Base-by-base conservation (phyloP, 1,140 invertebrate species). In the Drosophila mayri region DNA sequence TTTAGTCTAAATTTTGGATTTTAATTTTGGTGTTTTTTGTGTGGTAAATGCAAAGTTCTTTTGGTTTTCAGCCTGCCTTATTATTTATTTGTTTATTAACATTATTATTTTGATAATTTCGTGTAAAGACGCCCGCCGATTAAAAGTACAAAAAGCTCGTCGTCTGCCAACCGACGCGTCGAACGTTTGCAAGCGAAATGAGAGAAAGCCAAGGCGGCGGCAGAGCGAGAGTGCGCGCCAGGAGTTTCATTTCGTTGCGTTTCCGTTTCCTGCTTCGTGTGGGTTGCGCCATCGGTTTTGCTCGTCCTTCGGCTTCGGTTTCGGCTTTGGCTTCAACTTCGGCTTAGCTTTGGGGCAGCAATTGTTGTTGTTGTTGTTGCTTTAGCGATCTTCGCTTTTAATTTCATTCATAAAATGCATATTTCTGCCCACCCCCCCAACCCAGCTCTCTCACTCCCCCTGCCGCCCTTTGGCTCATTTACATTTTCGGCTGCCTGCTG, bases 151-250 rank as follows among this genome's bases (percentile, higher is more conserved):
- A 72, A 73, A 57, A 72, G 70, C 79, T 63, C 47, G 59, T 70
- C 25, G 58, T 63, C 57, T 77, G 68, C 85, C 72, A 88, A 88
- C 84, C 84, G 85, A 88, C 85, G 85, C 80, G 84, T 88, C 73
- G 52, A 88, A 81, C 72, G 84, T 84, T 66, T 88, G 84, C 85
- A 84, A 88, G 80, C 59, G 72, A 88, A 88, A 90, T 88, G 83
- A 82, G 67, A 71, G 65, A 43, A 32, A 30, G 18, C 43, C 38
- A 22, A 25, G 25, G 52, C 52, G 52, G 32, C 52, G 20, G 50
- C 52, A 58, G 61, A 64, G 30, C 30, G n/a, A 37, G 55, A 37
- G 16, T 20, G 67, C 41, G 28, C 28, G 14, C 8, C 67, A 58
- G 67, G 68, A 71, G 66, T 47, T 71, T 43, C 35, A 35, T 54